Evolutionary conservation across 2,113 vertebrate species (phyloP), one percentile per base, ranked within the genome.

Genomic region (Rallus limicola): DNA sequence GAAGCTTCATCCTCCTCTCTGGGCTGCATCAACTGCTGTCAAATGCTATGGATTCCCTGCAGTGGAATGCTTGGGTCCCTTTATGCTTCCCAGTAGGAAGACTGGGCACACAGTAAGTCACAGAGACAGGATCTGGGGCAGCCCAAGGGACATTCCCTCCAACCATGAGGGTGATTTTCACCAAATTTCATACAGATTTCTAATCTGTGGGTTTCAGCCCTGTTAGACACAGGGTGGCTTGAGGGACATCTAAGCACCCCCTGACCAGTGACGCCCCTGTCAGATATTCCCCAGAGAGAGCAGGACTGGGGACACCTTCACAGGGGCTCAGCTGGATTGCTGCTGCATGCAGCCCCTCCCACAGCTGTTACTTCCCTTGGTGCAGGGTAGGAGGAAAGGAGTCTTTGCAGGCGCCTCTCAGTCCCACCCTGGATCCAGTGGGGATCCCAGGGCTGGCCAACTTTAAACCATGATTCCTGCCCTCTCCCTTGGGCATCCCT

Each of bases 401-500:
- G 31, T 12, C 26, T 65, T 64, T 0, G 1, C 50, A 33, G 92
- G 64, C 3, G 2, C 77, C 14, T 0, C 62, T 70, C 5, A 0
- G 48, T 58, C 83, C 63, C 23, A 70, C 19, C 62, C 79, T 21
- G 48, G 71, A 52, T 68, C 33, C 78, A 14, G 14, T 1, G 58
- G 26, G 44, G 23, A 75, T 82, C 60, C 59, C 56, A n/a, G 68
- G 36, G 50, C 58, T 80, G 19, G 28, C 62, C 10, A 2, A 38
- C 77, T 71, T 62, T 13, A 5, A 82, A 82, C 78, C 33, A 3
- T 1, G 40, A 6, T 48, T 82, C 94, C 95, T 90, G 82, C 78
- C 88, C 70, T 86, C 56, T 92, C 59, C 94, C 88, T 64, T 67
- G 68, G 92, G 96, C 95, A 83, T 71, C 90, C 94, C 67, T 36